A percentile compares a stretch with the other conserved stretches of the same genome.
Conservation (phyloP, 2,888 invertebrate species). For the Phlogophora meticulosa region DNA sequence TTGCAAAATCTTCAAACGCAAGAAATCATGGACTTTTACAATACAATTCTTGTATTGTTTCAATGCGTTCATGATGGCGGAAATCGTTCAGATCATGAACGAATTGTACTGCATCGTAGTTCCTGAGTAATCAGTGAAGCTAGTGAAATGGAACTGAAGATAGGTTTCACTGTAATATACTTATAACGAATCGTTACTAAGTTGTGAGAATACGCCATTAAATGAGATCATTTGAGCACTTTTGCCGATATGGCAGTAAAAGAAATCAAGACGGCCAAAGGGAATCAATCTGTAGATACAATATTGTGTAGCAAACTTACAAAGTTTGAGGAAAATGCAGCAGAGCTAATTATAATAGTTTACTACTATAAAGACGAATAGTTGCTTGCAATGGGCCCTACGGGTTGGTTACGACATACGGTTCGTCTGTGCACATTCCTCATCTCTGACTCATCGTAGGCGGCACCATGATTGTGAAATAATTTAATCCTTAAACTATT, state of each 20-base stretch:
- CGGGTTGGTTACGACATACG: not conserved
- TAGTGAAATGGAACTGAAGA: slow-evolving; percentile 22
- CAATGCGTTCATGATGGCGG: slow-evolving; percentile 1
- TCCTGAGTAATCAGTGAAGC: slow-evolving; percentile 20
- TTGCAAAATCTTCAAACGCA: not conserved
- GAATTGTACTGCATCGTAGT: slow-evolving; percentile 2
- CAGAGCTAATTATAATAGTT: not conserved
- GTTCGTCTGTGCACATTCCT: slow-evolving; percentile 8
- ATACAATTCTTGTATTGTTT: slow-evolving; percentile 1
- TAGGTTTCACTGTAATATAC: slow-evolving; percentile 5
- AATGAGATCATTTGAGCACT: not conserved
- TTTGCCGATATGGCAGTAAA: not conserved
- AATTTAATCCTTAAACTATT: slow-evolving; percentile 21
- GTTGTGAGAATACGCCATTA: slow-evolving; percentile 12
- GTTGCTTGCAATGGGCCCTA: not conserved
- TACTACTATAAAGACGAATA: not conserved
- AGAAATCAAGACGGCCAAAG: not conserved
- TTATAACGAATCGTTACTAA: slow-evolving; percentile 7
- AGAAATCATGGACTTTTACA: slow-evolving; percentile 14
- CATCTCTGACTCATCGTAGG: slow-evolving; percentile 3
- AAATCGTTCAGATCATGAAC: slow-evolving; percentile 12
- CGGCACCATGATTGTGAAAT: slow-evolving; percentile 29
- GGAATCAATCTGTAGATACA: not conserved
- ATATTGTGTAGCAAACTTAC: not conserved
- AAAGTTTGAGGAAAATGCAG: not conserved